These are phyloP conservation scores for Pandemis cinnamomeana DNA, from an alignment of 2,888 invertebrate species.

Conservation along the genomic window DNA sequence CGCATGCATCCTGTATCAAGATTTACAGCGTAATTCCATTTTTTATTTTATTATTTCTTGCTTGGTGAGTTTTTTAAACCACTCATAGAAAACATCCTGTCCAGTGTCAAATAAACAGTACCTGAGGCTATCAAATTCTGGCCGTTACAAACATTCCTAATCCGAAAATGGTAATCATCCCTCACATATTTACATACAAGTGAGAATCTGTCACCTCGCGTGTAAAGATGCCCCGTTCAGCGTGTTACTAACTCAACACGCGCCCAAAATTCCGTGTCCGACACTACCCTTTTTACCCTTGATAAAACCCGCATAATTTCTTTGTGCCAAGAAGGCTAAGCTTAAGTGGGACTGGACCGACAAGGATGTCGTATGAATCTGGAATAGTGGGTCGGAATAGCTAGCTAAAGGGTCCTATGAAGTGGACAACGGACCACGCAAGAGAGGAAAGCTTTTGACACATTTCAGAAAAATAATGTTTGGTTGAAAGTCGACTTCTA, in stretches of 20 bases:
- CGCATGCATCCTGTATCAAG: no score
- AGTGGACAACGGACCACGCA: background rate
- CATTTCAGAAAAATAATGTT: background rate
- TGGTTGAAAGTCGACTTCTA: background rate
- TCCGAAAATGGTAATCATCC: conserved; percentile 3
- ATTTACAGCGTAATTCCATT: no score
- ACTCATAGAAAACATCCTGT: background rate
- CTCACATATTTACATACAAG: conserved; percentile 7
- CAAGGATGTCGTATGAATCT: conserved; percentile 23
- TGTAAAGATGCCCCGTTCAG: conserved; percentile 24
- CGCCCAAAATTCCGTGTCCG: conserved; percentile 18
- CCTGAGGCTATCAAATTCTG: background rate
- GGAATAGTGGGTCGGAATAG: conserved; percentile 13
- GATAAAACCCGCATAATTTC: conserved; percentile 38
- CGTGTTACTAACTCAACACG: conserved; percentile 17
- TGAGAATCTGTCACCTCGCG: conserved; percentile 13
- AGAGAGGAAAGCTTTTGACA: background rate
- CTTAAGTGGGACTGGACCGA: conserved; percentile 23
- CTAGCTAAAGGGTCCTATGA: background rate
- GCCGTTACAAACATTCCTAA: background rate
- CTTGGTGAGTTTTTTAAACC: background rate
- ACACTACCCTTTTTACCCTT: conserved; percentile 38
- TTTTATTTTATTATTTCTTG: background rate
- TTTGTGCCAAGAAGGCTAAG: conserved; percentile 21
- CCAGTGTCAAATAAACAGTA: background rate